These are phyloP conservation scores for Formica exsecta DNA, from an alignment of 1,140 invertebrate genomes.

Conservation along the genomic window DNA sequence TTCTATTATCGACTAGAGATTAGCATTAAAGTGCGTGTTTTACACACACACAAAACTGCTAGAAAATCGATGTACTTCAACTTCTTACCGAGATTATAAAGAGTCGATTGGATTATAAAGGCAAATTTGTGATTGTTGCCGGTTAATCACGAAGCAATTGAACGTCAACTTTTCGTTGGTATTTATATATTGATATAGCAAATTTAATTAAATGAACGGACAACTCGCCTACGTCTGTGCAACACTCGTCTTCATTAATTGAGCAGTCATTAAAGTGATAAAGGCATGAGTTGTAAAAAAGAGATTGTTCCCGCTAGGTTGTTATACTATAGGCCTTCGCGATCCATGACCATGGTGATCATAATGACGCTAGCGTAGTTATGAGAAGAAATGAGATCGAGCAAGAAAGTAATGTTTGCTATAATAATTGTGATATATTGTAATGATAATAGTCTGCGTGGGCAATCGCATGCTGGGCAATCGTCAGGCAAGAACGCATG, in stretches of 20 bases:
- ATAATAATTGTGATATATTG: slow-evolving; percentile 39
- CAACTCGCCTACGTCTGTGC: slow-evolving; percentile 23
- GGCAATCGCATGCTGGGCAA: slow-evolving; percentile 51
- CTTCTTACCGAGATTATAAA: neutral
- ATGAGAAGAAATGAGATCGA: slow-evolving; percentile 23
- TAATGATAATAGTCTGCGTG: slow-evolving; percentile 45
- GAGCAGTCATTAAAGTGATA: slow-evolving; percentile 30
- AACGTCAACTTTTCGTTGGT: slow-evolving; percentile 31
- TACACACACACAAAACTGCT: neutral
- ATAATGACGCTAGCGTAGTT: slow-evolving; percentile 49
- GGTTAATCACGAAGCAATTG: neutral
- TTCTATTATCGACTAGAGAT: neutral
- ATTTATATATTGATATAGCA: slow-evolving; percentile 23
- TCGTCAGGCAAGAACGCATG: slow-evolving; percentile 56
- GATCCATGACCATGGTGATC: slow-evolving; percentile 71
- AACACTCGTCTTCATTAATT: neutral
- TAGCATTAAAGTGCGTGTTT: neutral
- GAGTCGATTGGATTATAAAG: neutral
- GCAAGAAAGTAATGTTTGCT: slow-evolving; percentile 12
- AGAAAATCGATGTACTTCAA: neutral
- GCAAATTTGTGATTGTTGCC: neutral
- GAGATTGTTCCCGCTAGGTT: slow-evolving; percentile 66
- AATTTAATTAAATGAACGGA: slow-evolving; percentile 11
- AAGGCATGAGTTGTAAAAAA: slow-evolving; percentile 55
- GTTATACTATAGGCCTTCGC: slow-evolving; percentile 70